Evolutionary conservation across 2,797 vertebrate genomes (phyloP).

Genomic region (Lateolabrax maculatus): DNA sequence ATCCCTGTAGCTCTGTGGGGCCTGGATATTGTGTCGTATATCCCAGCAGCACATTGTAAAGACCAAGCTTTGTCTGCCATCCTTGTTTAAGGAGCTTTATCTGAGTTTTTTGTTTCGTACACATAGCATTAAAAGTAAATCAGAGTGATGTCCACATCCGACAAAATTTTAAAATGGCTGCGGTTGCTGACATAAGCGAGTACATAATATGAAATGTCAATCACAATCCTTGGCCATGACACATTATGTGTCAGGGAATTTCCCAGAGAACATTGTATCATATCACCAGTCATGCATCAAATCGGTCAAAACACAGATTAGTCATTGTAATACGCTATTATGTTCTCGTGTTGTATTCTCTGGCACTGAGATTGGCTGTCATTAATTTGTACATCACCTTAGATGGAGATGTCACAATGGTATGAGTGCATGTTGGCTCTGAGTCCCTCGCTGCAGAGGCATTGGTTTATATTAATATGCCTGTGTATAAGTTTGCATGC

Average conservation of each 20-base stretch:
- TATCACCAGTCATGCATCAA: slow-evolving; percentile 66
- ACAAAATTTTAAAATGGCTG: slow-evolving; percentile 29
- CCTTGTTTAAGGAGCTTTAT: slow-evolving; percentile 62
- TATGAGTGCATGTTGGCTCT: slow-evolving; percentile 39
- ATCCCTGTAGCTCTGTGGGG: slow-evolving; percentile 50
- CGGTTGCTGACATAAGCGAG: slow-evolving; percentile 50
- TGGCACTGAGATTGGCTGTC: slow-evolving; percentile 34
- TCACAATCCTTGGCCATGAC: slow-evolving; percentile 55
- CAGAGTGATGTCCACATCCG: not conserved
- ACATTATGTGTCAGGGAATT: slow-evolving; percentile 62
- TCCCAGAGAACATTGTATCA: slow-evolving; percentile 56
- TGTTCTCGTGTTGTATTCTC: slow-evolving; percentile 31
- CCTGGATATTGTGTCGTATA: slow-evolving; percentile 60
- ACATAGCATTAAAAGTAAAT: slow-evolving; percentile 25
- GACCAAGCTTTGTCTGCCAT: slow-evolving; percentile 64
- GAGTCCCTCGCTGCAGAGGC: not conserved
- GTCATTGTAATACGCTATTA: slow-evolving; percentile 45
- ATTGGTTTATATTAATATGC: not conserved
- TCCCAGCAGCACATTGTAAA: slow-evolving; percentile 69
- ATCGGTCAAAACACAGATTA: slow-evolving; percentile 63
- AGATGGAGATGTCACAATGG: slow-evolving; percentile 47
- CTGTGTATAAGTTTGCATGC: slow-evolving; percentile 8
- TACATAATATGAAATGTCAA: slow-evolving; percentile 68
- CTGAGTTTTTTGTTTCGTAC: slow-evolving; percentile 35
- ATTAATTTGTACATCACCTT: slow-evolving; percentile 46